A percentile compares a stretch with the other conserved stretches of the same genome.
phyloP scores from a whole-genome alignment of 2,797 vertebrate species.

The Danio tinwini region DNA sequence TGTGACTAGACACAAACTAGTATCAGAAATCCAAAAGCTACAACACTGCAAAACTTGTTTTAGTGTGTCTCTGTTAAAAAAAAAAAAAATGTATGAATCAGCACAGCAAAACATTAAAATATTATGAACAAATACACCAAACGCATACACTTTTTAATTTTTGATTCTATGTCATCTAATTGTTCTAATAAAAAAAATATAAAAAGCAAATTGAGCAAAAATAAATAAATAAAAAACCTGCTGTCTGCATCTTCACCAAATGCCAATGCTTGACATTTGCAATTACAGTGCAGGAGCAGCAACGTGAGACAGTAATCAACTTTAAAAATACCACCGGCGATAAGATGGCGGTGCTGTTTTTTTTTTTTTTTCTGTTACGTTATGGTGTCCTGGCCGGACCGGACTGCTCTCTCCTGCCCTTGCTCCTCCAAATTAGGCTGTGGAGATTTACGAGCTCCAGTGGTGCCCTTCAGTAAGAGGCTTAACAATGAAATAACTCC shows the following conservation, averaged over 20 bases:
- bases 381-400: constrained; percentile 47
- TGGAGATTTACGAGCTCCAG: constrained; percentile 76
- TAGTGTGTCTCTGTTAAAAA: constrained; percentile 64
- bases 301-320: constrained; percentile 66
- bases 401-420: constrained; percentile 55
- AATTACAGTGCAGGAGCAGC: constrained; percentile 59
- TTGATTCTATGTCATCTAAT: constrained; percentile 72
- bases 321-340: constrained; percentile 73
- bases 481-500: constrained; percentile 67
- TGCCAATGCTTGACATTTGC: constrained; percentile 78
- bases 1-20: constrained; percentile 27
- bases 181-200: constrained; percentile 73
- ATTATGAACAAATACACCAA: constrained; percentile 75
- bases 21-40: constrained; percentile 53
- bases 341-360: constrained; percentile 54
- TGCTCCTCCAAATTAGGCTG: constrained; percentile 64
- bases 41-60: constrained; percentile 74
- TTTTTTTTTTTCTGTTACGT: constrained; percentile 50
- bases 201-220: constrained; percentile 66
- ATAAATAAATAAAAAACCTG: constrained; percentile 19
- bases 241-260: constrained; percentile 75
- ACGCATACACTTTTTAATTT: not conserved
- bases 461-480: constrained; percentile 73
- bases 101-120: constrained; percentile 77
- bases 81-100: constrained; percentile 66